Base-by-base conservation (phyloP, 2,797 vertebrate species). In the Holocentrus rufus region DNA sequence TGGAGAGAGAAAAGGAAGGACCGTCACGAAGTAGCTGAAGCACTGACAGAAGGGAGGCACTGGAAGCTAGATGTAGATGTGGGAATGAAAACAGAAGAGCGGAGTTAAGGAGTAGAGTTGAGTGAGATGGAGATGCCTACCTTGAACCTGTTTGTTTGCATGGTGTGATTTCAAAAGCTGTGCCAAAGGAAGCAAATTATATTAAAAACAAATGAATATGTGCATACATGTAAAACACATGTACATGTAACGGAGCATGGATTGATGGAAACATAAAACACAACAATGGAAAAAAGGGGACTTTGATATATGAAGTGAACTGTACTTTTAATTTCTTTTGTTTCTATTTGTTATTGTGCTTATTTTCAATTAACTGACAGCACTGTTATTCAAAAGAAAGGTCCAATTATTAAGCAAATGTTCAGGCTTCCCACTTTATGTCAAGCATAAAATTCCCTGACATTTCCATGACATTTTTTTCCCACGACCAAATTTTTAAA, bases 141-240 rank as follows among this genome's bases (percentile, higher is more conserved):
- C 97, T 99, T 97, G 95, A 92, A 91, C 94, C 93, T 96, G 95
- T 96, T 95, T 96, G 93, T 96, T 96, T 96, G 96, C 96, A 95
- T 98, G 97, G 92, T 97, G 97, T 95, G 97, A 97, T 98, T 98
- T 98, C 97, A 98, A 97, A 97, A 96, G 97, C 98, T 99, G 98
- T 95, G 92, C 90, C 94, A 95, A 95, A 92, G 94, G 95, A 94
- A 91, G 90, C 88, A 93, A 92, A 93, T 90, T 56, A 92, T 90
- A 90, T 85, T 82, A 85, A 88, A 90, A 87, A 82, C 60, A 71
- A 87, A 92, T 82, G 76, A 74, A 89, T 84, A 81, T 59, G 73
- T 66, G 64, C 68, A 86, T 63, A 90, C 70, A 80, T 82, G 79
- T 83, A 20, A 73, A 58, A 88, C 84, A 63, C 39, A 89, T 81